Evolutionary conservation across 2,888 invertebrate genomes (phyloP), one percentile per base, ranked within the genome.

Genomic region (Brassicogethes aeneus): DNA sequence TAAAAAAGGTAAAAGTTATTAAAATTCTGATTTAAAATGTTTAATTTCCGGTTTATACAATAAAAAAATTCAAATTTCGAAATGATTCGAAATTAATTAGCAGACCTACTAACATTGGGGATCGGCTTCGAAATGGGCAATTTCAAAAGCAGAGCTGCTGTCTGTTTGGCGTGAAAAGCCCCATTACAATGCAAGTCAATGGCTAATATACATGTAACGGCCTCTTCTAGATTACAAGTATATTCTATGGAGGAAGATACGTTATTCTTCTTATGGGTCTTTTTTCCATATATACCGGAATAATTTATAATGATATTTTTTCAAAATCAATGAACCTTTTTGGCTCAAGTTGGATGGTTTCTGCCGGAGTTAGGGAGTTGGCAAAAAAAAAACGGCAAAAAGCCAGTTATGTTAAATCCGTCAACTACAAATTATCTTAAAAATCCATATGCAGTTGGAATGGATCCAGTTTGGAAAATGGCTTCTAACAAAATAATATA

Each of bases 221-320:
- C n/a, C n/a, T n/a, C n/a, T n/a, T 71, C 42, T 59, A 93, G 85
- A 96, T 97, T 52, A 95, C 93, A 89, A 91, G 85, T 66, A 97
- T 94, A 53, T 95, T 97, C 75, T 96, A 96, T 70, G 91, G 90
- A 51, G 97, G 97, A 2, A 88, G 99, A 37, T 99, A 99, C 72
- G 92, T 99, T 46, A 89, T 99, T 36, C 77, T 96, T 33, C 74
- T 99, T 35, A 99, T 99, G 97, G 97, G 97, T 0, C 59, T 86
- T 7, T 99, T 99, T 72, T 96, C 96, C 0, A 90, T 97, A 75
- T 99, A 99, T 73, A 96, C 97, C 3, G 99, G 99, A 0, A 61
- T 97, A 3, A 89, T 99, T 50, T 99, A 99, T 74, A 99, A 99
- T 70, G 99, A 99, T 65, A 76, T 91, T 31, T 99, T 97, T 74